Percentiles rank a stretch among this genome's conserved stretches.
Evolutionary conservation across 2,797 vertebrate species (phyloP).

Genomic region (Vespertilio murinus): DNA sequence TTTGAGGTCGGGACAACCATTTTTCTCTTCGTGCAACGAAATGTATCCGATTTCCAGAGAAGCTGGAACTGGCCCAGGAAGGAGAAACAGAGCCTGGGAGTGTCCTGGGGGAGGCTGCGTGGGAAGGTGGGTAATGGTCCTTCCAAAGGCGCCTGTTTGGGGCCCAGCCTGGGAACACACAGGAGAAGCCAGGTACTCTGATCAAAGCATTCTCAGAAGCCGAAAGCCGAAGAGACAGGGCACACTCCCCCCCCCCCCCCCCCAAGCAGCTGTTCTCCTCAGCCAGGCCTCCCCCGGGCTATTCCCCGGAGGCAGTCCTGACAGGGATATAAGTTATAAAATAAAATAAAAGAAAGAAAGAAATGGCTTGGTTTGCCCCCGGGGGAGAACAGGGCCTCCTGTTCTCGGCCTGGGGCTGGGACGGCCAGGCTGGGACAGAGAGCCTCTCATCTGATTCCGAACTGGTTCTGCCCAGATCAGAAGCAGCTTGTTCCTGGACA

Average conservation of each 20-base stretch:
- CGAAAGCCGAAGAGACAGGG: background rate
- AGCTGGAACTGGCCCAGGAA: background rate
- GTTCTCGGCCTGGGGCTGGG: background rate
- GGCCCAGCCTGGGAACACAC: background rate
- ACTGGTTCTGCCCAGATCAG: background rate
- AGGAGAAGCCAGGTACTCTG: background rate
- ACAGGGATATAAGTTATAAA: background rate
- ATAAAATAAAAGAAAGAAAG: background rate
- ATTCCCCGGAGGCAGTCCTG: background rate
- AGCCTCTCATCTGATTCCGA: background rate
- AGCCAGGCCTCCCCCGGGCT: background rate
- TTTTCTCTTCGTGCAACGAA: background rate
- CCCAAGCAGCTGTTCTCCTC: background rate
- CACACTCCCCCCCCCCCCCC: background rate
- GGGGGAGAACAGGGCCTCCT: background rate
- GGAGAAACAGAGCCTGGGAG: background rate
- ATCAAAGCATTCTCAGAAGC: conserved; percentile 16
- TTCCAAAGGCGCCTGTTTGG: background rate
- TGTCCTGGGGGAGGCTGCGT: background rate
- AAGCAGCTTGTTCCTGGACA: background rate
- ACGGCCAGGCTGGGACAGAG: background rate
- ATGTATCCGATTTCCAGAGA: background rate
- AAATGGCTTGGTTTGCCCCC: background rate
- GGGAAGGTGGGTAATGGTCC: background rate
- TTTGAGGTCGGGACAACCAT: background rate